A percentile compares a stretch with the other conserved stretches of the same genome.
Conservation (phyloP, 2,113 vertebrate species). For the Neoarius graeffei region DNA sequence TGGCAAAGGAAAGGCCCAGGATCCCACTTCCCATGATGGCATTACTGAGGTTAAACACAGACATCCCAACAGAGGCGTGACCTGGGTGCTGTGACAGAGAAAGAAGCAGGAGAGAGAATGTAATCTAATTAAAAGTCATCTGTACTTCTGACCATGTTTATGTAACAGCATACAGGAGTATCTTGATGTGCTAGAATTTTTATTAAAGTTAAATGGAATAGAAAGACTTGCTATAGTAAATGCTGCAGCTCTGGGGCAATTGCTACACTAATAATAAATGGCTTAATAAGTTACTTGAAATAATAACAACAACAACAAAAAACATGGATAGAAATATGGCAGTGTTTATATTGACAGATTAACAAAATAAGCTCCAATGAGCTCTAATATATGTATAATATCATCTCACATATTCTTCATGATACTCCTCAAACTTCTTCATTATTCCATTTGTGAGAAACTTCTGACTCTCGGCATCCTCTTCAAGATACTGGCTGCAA, state of each 20-base stretch:
- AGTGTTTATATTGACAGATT: too few species aligned
- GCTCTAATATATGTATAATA: too few species aligned
- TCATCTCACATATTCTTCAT: slow-evolving; percentile 90
- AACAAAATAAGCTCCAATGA: too few species aligned
- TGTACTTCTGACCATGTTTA: neutral
- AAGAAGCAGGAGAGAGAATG: slow-evolving; percentile 43
- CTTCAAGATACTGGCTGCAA: slow-evolving; percentile 82
- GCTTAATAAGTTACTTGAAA: neutral
- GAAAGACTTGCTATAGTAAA: neutral
- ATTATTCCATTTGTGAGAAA: slow-evolving; percentile 88
- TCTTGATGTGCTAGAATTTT: neutral
- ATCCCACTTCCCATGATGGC: slow-evolving; percentile 99
- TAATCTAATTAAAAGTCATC: neutral
- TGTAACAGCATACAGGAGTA: neutral
- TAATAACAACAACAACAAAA: neutral
- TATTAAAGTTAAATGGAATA: neutral
- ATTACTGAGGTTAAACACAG: slow-evolving; percentile 94
- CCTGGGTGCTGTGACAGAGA: slow-evolving; percentile 81
- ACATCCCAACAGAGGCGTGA: slow-evolving; percentile 91
- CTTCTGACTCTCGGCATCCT: slow-evolving; percentile 88
- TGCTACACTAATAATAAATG: neutral
- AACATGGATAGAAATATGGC: too few species aligned
- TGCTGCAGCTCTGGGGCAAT: neutral
- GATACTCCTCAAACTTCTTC: slow-evolving; percentile 84
- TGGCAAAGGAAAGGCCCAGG: slow-evolving; percentile 91